Conservation (phyloP, 2,888 invertebrate species). For the Azorinus chamasolen region DNA sequence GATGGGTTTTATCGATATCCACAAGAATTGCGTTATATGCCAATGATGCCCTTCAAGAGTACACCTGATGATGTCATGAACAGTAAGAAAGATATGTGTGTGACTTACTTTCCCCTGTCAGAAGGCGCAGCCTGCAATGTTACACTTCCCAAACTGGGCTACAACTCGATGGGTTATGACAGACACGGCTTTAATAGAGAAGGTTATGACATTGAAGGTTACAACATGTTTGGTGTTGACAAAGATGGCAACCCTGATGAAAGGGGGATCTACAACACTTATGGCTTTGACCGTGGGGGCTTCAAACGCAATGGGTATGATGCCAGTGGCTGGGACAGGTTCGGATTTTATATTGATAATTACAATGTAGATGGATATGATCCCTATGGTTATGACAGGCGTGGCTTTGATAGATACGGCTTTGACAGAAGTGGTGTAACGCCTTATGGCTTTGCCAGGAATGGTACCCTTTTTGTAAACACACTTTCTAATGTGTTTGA, state of each 20-base stretch:
- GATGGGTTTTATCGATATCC: conserved; percentile 78
- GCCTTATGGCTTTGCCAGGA: conserved; percentile 77
- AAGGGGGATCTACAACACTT: conserved; percentile 73
- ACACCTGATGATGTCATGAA: conserved; percentile 83
- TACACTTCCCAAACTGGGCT: conserved; percentile 72
- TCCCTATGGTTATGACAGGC: conserved; percentile 79
- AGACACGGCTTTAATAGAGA: conserved; percentile 78
- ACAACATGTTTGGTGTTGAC: conserved; percentile 76
- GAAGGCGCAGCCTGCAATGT: conserved; percentile 76
- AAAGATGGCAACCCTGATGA: conserved; percentile 72
- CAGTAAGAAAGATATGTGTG: conserved; percentile 81
- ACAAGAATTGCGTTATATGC: conserved; percentile 73
- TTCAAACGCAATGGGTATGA: conserved; percentile 81
- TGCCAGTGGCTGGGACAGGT: conserved; percentile 77
- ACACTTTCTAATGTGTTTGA: conserved; percentile 68
- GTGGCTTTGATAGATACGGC: conserved; percentile 83
- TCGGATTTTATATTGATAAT: conserved; percentile 79
- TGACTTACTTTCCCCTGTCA: conserved; percentile 79
- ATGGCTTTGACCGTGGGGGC: conserved; percentile 80
- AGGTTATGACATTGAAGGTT: conserved; percentile 80
- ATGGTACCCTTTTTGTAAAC: conserved; percentile 65
- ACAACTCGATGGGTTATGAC: conserved; percentile 72
- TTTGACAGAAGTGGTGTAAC: conserved; percentile 81
- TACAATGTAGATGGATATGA: conserved; percentile 84
- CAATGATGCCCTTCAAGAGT: conserved; percentile 81